phyloP scores from a whole-genome alignment of 2,797 vertebrate species.

The Phrynocephalus vlangalii region DNA sequence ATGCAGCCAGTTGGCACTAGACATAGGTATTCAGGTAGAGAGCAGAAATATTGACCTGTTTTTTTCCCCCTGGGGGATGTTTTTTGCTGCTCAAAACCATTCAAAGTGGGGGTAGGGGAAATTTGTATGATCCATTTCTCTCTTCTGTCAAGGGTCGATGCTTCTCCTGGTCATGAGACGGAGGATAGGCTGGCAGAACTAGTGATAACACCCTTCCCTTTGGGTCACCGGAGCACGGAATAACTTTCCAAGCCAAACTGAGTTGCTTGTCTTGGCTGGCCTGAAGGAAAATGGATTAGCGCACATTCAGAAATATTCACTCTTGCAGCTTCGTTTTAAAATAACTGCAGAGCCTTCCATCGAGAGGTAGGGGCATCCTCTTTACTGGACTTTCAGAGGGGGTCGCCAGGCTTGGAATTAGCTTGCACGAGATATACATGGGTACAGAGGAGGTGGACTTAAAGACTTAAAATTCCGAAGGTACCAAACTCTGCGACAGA shows the following conservation, averaged over 20 bases:
- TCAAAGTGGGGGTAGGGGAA: background rate
- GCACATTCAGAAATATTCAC: slow-evolving; percentile 48
- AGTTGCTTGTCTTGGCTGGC: slow-evolving; percentile 62
- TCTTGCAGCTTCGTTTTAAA: slow-evolving; percentile 56
- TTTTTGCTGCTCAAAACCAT: background rate
- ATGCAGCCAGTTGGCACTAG: background rate
- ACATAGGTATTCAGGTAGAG: background rate
- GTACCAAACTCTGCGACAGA: background rate
- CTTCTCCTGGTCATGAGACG: background rate
- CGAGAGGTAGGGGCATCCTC: background rate
- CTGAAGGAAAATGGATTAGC: slow-evolving; percentile 69
- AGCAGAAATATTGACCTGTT: background rate
- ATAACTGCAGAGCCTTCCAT: slow-evolving; percentile 48
- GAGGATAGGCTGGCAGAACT: background rate
- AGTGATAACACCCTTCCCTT: background rate
- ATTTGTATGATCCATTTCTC: background rate
- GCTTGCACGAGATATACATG: background rate
- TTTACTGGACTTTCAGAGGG: background rate
- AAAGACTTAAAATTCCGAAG: background rate
- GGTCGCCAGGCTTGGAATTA: background rate
- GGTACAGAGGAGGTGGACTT: background rate
- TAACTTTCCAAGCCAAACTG: slow-evolving; percentile 35
- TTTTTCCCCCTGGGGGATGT: background rate
- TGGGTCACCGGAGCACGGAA: background rate
- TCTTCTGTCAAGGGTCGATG: fast-evolving